Percentiles rank a stretch among this genome's conserved stretches.
Evolutionary conservation across 2,797 vertebrate genomes (phyloP).

Genomic region (Pseudochaenichthys georgianus): DNA sequence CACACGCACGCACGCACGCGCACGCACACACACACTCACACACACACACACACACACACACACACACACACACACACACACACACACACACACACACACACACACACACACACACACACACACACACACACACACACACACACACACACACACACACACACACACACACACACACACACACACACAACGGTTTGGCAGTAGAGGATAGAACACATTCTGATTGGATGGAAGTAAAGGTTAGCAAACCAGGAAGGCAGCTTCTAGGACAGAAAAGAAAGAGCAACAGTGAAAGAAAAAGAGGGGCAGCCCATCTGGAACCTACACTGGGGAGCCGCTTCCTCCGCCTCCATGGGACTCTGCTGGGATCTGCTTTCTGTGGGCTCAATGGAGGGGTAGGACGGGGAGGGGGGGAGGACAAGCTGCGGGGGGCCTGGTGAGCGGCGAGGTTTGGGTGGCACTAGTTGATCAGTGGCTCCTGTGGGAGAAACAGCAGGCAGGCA

Average conservation of each 20-base stretch:
- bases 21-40: constrained; percentile 19
- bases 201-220: constrained; percentile 19
- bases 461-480: constrained; percentile 81
- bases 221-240: constrained; percentile 57
- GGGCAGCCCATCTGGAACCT: constrained; percentile 79
- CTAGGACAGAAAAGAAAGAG: constrained; percentile 41
- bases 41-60: too few relatives aligned
- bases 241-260: constrained; percentile 40
- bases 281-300: constrained; percentile 24
- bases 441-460: constrained; percentile 89
- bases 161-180: constrained; percentile 20
- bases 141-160: too few relatives aligned
- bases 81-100: too few relatives aligned
- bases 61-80: too few relatives aligned
- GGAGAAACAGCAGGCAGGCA: constrained; percentile 74
- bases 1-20: constrained; percentile 16
- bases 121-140: too few relatives aligned
- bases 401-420: constrained; percentile 81
- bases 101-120: too few relatives aligned
- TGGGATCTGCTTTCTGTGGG: constrained; percentile 50
- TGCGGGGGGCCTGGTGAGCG: constrained; percentile 80
- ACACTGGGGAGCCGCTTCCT: constrained; percentile 85
- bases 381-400: constrained; percentile 78
- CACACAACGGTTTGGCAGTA: constrained; percentile 11
- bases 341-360: constrained; percentile 75